Evolutionary conservation across 1,140 invertebrate genomes (phyloP).

Genomic region (Sycophaga agraensis): DNA sequence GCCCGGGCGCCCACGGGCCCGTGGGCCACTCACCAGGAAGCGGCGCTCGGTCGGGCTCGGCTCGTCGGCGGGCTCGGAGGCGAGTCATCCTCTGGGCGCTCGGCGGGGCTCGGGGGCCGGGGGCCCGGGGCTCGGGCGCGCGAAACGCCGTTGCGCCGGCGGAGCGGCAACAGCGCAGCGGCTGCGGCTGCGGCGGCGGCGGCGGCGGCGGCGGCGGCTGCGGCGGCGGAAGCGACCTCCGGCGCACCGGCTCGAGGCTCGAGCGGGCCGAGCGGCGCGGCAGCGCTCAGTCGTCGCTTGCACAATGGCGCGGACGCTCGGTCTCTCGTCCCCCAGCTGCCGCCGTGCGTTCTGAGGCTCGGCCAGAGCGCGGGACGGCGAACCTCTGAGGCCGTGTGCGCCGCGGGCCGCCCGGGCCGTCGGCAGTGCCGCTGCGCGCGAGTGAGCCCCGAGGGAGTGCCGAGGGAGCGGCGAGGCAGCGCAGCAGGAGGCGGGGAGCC

Average conservation of each 20-base stretch:
- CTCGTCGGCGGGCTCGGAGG: no score
- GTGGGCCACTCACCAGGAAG: no score
- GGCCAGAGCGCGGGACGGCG: constrained; percentile 53
- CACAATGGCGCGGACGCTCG: constrained; percentile 51
- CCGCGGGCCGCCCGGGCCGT: neutral
- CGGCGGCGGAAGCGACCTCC: neutral
- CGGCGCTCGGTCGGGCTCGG: no score
- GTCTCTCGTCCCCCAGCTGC: constrained; percentile 36
- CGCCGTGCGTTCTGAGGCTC: constrained; percentile 55
- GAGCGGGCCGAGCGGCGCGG: neutral
- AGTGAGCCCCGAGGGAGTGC: neutral
- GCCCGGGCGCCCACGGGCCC: neutral
- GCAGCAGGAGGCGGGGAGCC: no score
- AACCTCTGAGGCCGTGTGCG: no score
- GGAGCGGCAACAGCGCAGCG: no score
- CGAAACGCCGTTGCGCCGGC: no score
- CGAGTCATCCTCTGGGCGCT: no score
- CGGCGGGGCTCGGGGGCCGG: no score
- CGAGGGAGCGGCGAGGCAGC: no score
- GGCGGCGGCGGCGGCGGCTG: neutral
- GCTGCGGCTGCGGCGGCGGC: no score
- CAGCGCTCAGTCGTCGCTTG: constrained; percentile 47
- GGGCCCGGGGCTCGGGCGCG: no score
- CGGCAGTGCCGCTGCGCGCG: neutral
- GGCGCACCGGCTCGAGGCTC: constrained; percentile 23